These are phyloP conservation scores for Thelaira solivaga DNA, from an alignment of 2,888 invertebrate species.

Conservation along the genomic window DNA sequence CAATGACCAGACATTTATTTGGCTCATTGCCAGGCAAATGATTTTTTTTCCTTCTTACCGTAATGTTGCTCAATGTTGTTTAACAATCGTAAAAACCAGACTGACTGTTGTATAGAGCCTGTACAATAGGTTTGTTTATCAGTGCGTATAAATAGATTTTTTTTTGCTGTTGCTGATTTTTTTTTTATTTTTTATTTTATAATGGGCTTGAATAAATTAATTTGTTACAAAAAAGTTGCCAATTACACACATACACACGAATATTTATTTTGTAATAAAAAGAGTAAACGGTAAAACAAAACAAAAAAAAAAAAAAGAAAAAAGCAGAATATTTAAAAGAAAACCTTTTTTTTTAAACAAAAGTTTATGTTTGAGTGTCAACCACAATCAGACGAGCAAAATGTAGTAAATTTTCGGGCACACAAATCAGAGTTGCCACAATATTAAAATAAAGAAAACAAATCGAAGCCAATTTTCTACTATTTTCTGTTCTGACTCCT, in stretches of 20 bases:
- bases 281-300: too few relatives aligned
- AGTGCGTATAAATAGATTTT: neutral
- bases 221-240: constrained; percentile 47
- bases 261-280: too few relatives aligned
- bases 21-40: constrained; percentile 53
- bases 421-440: too few relatives aligned
- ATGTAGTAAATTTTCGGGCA: neutral
- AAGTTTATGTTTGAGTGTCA: neutral
- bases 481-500: too few relatives aligned
- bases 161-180: neutral
- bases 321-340: neutral
- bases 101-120: constrained; percentile 12
- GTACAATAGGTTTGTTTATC: neutral
- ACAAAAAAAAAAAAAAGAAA: neutral
- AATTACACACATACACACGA: constrained; percentile 9
- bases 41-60: constrained; percentile 20
- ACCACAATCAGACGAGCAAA: constrained; percentile 7
- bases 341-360: constrained; percentile 2
- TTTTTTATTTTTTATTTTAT: neutral
- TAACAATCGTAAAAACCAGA: constrained; percentile 44
- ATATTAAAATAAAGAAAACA: too few relatives aligned
- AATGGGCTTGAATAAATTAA: constrained; percentile 45
- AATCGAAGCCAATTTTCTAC: too few relatives aligned
- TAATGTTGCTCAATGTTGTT: constrained; percentile 28
- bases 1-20: constrained; percentile 49